Base-by-base conservation (phyloP, 2,888 invertebrate species). In the Chrysodeixis includens region DNA sequence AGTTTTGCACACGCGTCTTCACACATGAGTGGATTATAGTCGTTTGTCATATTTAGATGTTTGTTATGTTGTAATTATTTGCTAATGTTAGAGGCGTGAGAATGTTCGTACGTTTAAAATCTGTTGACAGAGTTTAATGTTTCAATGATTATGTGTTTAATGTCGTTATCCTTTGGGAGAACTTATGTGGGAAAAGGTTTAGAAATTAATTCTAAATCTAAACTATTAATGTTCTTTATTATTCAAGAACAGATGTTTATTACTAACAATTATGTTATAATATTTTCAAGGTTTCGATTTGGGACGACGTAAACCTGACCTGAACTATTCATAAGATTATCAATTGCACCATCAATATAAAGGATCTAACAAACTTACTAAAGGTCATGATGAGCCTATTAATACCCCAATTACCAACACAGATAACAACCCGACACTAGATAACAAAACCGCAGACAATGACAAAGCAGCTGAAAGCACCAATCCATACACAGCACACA, bases 41-140 rank as follows among this genome's bases (percentile, higher is more conserved):
- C 89, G 91, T 94, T 93, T 92, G 88, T 94, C 93, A 92, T 91
- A 89, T 92, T 93, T 92, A 90, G 86, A 91, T 88, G 86, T 90
- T 87, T 86, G 86, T 88, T 86, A 86, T 71, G 83, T 84, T 83
- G 86, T 90, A 90, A 92, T 92, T 91, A 91, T 90, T 91, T 88
- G 85, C 84, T 88, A 90, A 89, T 89, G 84, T 83, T 74, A 77
- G 64, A 78, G 90, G 88, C 93, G 93, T 93, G 93, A 89, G 93
- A 93, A 92, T 71, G 62, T 81, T 76, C 3, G 20, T n/a, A n/a
- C 14, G 1, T n/a, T 44, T 51, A 57, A 12, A 54, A 30, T 64
- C 9, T 40, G 14, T n/a, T 59, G 44, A 10, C 16, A 30, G 53
- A 30, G 40, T 55, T 53, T 49, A 18, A 53, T 62, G 20, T 53